Evolutionary conservation across 2,888 invertebrate genomes (phyloP).

Genomic region (Sepiola atlantica): DNA sequence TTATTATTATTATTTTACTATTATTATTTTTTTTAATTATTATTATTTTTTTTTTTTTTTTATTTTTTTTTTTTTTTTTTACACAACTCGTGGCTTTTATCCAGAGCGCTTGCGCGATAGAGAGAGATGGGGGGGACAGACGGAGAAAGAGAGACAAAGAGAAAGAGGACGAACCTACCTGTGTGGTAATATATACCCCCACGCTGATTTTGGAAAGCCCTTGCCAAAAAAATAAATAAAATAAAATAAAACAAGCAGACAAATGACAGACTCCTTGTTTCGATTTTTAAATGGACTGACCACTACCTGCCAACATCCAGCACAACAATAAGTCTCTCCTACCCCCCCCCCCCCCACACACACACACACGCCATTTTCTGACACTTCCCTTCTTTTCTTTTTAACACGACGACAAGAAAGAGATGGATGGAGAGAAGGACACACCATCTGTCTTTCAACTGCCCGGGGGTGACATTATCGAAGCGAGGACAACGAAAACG

Average conservation of each 20-base stretch:
- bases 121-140: too few relatives aligned
- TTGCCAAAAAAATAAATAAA: background rate
- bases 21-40: too few relatives aligned
- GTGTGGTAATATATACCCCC: background rate
- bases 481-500: background rate
- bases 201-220: background rate
- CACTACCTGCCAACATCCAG: conserved; percentile 11
- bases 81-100: background rate
- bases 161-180: background rate
- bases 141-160: background rate
- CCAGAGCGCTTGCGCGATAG: too few relatives aligned
- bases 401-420: background rate
- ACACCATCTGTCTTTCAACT: conserved; percentile 18
- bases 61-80: background rate
- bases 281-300: background rate
- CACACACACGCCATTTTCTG: background rate
- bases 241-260: background rate
- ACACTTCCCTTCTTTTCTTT: background rate
- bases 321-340: background rate
- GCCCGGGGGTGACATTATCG: background rate
- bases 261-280: conserved; percentile 4
- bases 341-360: background rate
- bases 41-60: too few relatives aligned
- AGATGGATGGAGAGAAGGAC: conserved; percentile 18
- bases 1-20: too few relatives aligned